Evolutionary conservation across 2,113 vertebrate genomes (phyloP).

Genomic region (Apodemus speciosus): DNA sequence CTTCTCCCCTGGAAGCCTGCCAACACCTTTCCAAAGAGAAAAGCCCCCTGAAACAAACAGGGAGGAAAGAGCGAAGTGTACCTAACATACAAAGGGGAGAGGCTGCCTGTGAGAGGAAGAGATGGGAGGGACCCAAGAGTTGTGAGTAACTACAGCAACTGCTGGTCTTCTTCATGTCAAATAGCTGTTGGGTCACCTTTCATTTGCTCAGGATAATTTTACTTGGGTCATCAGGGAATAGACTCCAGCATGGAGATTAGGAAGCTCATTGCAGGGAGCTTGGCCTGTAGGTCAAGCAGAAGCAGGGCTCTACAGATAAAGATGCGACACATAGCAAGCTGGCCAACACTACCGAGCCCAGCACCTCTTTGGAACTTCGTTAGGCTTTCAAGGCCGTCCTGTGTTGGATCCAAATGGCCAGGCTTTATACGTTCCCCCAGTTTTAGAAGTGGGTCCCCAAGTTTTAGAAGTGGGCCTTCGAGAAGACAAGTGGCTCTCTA

Average conservation of each 20-base stretch:
- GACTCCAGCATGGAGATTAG: not conserved
- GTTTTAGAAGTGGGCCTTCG: too few relatives aligned
- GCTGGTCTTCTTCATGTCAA: not conserved
- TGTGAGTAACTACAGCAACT: not conserved
- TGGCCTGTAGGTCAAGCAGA: not conserved
- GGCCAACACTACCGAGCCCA: not conserved
- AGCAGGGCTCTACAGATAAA: not conserved
- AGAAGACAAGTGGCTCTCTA: not conserved
- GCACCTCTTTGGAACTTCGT: not conserved
- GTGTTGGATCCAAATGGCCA: not conserved
- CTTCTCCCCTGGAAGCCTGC: not conserved
- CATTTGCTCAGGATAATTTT: not conserved
- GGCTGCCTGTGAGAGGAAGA: not conserved
- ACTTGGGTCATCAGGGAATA: not conserved
- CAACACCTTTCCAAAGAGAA: not conserved
- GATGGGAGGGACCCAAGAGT: not conserved
- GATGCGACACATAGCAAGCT: accelerated
- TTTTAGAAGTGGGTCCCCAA: not conserved
- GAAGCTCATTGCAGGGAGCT: not conserved
- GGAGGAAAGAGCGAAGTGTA: not conserved
- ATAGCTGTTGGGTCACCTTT: not conserved
- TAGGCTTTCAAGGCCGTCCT: not conserved
- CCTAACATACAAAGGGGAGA: not conserved
- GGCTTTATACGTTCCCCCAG: not conserved
- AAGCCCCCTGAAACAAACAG: not conserved